Conservation (phyloP, 2,113 vertebrate species). For the Apeltes quadracus region DNA sequence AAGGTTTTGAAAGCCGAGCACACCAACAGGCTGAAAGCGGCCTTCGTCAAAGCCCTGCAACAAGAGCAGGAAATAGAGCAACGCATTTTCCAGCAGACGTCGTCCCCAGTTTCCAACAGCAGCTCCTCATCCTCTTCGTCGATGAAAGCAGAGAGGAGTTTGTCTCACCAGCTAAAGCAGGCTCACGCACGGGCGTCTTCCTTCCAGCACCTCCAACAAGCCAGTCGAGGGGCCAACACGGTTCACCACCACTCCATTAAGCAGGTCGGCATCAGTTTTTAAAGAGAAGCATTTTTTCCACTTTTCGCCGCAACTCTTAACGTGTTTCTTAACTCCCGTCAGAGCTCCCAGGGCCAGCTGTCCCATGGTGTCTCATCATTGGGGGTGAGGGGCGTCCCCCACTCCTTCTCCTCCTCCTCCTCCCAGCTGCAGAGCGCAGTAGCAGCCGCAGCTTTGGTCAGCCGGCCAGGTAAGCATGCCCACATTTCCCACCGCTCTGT, state of each 20-base stretch:
- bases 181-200: conserved; percentile 71
- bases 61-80: conserved; percentile 99
- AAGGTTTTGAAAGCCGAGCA: conserved; percentile 94
- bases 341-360: conserved; percentile 86
- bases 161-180: conserved; percentile 81
- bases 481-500: conserved; percentile 76
- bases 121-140: conserved; percentile 73
- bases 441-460: conserved; percentile 86
- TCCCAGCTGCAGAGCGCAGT: conserved; percentile 91
- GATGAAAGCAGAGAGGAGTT: conserved; percentile 75
- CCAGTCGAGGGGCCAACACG: conserved; percentile 79
- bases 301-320: not conserved
- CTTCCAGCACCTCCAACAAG: conserved; percentile 74
- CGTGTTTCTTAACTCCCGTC: not conserved
- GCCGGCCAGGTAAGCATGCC: conserved; percentile 89
- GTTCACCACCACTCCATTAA: conserved; percentile 87
- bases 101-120: conserved; percentile 75
- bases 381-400: conserved; percentile 84
- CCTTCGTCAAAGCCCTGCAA: conserved; percentile 95
- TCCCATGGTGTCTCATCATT: conserved; percentile 82
- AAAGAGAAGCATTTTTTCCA: not conserved
- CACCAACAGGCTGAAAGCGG: conserved; percentile 93
- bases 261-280: conserved; percentile 80
- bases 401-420: conserved; percentile 91
- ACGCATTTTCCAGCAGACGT: conserved; percentile 88